These are phyloP conservation scores for Epistrophella euchroma DNA, from an alignment of 2,888 invertebrate genomes.

Conservation along the genomic window DNA sequence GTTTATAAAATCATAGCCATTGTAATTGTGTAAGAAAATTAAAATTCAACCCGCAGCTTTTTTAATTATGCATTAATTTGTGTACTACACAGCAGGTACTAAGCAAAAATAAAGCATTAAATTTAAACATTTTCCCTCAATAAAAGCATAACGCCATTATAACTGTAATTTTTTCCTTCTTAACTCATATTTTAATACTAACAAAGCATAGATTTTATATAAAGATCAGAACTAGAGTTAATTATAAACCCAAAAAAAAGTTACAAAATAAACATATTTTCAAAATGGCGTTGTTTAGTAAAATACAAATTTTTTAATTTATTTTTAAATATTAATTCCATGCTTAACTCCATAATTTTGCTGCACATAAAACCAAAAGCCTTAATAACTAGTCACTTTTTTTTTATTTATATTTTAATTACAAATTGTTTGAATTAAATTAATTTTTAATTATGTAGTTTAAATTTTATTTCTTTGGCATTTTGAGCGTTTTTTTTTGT, in stretches of 20 bases:
- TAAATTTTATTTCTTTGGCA: constrained; percentile 67
- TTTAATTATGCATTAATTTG: constrained; percentile 53
- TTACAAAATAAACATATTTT: neutral
- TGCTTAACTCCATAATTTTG: constrained; percentile 48
- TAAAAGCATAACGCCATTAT: constrained; percentile 46
- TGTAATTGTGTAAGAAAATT: constrained; percentile 20
- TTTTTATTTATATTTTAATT: constrained; percentile 50
- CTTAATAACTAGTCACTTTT: constrained; percentile 69
- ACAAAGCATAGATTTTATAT: neutral
- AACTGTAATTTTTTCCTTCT: neutral
- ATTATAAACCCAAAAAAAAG: neutral
- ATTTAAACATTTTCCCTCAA: constrained; percentile 10
- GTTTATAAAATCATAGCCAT: constrained; percentile 45
- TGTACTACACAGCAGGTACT: constrained; percentile 73
- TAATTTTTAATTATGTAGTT: constrained; percentile 35
- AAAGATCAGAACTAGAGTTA: constrained; percentile 4
- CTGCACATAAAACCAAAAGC: constrained; percentile 65
- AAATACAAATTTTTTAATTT: constrained; percentile 11
- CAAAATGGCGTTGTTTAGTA: constrained; percentile 37
- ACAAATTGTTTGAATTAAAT: constrained; percentile 51
- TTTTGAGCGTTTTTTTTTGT: constrained; percentile 53
- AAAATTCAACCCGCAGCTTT: constrained; percentile 55
- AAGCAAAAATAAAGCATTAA: constrained; percentile 56
- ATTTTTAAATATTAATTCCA: constrained; percentile 30
- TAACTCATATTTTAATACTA: neutral